Evolutionary conservation across 2,113 vertebrate species (phyloP).

Genomic region (Argyrosomus japonicus): DNA sequence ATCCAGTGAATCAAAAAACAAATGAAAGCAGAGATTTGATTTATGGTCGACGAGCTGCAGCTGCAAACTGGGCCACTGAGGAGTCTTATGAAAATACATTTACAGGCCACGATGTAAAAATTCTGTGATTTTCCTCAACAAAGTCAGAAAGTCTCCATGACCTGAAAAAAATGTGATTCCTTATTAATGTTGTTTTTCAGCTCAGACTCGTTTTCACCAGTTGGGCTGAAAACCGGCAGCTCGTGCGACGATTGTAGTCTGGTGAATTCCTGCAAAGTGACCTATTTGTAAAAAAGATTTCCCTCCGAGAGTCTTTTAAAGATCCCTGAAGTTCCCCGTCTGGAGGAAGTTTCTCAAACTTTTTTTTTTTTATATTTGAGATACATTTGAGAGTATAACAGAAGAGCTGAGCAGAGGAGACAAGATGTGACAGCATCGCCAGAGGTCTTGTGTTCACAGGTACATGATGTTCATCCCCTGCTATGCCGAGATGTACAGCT

Average conservation of each 20-base stretch:
- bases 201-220: slow-evolving; percentile 23
- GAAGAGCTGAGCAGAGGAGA: slow-evolving; percentile 10
- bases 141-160: slow-evolving; percentile 28
- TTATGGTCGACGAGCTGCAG: slow-evolving; percentile 1
- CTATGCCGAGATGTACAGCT: slow-evolving; percentile 33
- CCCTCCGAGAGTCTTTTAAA: slow-evolving; percentile 1
- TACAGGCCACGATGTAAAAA: slow-evolving; percentile 20
- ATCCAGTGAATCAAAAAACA: not conserved
- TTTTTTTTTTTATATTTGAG: slow-evolving; percentile 22
- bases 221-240: slow-evolving; percentile 16
- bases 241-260: not conserved
- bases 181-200: slow-evolving; percentile 61
- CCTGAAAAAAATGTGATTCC: slow-evolving; percentile 41
- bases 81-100: slow-evolving; percentile 25
- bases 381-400: slow-evolving; percentile 17
- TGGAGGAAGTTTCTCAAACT: slow-evolving; percentile 36
- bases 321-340: slow-evolving; percentile 12
- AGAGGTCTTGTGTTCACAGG: slow-evolving; percentile 66
- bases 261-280: slow-evolving; percentile 31
- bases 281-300: slow-evolving; percentile 22
- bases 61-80: slow-evolving; percentile 20
- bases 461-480: slow-evolving; percentile 50
- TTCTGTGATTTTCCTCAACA: slow-evolving; percentile 19
- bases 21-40: not conserved
- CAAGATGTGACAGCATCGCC: slow-evolving; percentile 58